phyloP scores from a whole-genome alignment of 2,797 vertebrate genomes.

The Pantherophis alleghaniensis region DNA sequence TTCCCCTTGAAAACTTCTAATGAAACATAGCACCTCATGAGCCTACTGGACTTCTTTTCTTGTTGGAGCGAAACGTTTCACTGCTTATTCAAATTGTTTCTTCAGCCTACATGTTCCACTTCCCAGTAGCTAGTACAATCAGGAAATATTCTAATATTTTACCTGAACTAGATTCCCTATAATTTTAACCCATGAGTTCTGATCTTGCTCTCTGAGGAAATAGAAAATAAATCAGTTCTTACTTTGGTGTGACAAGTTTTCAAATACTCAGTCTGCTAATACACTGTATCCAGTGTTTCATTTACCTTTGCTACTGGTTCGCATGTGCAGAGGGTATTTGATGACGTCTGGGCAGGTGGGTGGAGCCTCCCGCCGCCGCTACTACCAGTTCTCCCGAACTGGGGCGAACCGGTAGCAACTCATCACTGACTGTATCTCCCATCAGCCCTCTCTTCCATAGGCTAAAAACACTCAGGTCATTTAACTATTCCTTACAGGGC shows the following conservation, averaged over 20 bases:
- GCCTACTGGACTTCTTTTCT: neutral
- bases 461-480: neutral
- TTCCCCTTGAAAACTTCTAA: neutral
- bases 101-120: neutral
- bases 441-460: neutral
- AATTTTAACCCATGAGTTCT: neutral
- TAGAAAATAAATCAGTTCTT: neutral
- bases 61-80: neutral
- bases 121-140: neutral
- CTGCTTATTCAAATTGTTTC: neutral
- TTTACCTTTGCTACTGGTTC: too few relatives aligned
- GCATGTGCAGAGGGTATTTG: too few relatives aligned
- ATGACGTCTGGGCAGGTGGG: too few relatives aligned
- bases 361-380: too few relatives aligned
- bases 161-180: neutral
- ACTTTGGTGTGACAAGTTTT: neutral
- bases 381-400: too few relatives aligned
- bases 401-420: too few relatives aligned
- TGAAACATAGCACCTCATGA: neutral
- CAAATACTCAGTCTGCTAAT: neutral
- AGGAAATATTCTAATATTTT: neutral
- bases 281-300: neutral
- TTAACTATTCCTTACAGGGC: neutral
- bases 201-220: neutral
- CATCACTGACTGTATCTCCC: neutral